Conservation (phyloP, 2,797 vertebrate genomes). For the Gymnocypris eckloni region DNA sequence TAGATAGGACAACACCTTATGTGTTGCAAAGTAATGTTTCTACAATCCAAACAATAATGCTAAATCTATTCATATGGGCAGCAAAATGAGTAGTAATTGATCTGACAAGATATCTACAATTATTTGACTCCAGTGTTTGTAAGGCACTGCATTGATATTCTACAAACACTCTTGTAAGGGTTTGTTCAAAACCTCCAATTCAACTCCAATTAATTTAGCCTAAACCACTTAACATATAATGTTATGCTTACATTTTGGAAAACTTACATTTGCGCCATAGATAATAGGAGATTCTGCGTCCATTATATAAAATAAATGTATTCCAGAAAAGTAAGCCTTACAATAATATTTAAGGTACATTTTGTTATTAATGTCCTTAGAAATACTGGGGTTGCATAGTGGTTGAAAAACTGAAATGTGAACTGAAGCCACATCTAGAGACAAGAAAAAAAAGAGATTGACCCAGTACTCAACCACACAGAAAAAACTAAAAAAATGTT, state of each 20-base stretch:
- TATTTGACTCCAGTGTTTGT: background rate
- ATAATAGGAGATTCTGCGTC: no score
- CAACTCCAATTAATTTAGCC: background rate
- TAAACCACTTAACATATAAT: background rate
- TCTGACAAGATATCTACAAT: background rate
- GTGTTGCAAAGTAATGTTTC: background rate
- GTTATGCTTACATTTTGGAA: no score
- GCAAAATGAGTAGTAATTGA: background rate
- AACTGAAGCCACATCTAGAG: background rate
- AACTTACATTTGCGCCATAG: no score
- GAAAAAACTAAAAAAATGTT: no score
- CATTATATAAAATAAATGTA: no score
- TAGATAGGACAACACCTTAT: background rate
- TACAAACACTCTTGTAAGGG: background rate
- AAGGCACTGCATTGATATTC: background rate
- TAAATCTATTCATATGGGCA: background rate
- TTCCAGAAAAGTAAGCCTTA: no score
- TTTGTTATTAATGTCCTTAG: background rate
- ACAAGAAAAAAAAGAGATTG: no score
- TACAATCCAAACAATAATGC: background rate
- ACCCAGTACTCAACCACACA: no score
- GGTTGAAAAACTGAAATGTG: background rate
- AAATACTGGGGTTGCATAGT: background rate
- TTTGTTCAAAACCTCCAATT: background rate
- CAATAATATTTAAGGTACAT: background rate